Percentiles rank a stretch among this genome's conserved stretches.
These are phyloP conservation scores for Napeogenes inachia DNA, from an alignment of 2,888 invertebrate genomes.

Conservation along the genomic window DNA sequence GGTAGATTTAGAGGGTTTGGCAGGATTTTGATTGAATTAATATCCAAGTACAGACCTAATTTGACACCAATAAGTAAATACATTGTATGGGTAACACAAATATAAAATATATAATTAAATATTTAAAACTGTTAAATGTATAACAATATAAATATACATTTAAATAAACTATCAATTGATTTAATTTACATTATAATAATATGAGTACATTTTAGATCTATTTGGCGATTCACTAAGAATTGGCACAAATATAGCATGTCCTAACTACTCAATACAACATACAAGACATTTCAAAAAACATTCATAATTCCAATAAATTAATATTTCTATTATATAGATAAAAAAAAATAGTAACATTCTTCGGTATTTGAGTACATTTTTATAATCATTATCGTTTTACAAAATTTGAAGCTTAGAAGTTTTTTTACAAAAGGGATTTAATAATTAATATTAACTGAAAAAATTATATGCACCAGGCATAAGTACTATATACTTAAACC, in stretches of 20 bases:
- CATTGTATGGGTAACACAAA: conserved; percentile 44
- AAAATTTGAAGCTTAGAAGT: conserved; percentile 52
- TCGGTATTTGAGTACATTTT: conserved; percentile 18
- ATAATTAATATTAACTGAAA: conserved; percentile 42
- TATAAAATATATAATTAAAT: conserved; percentile 53
- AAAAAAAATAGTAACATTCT: conserved; percentile 33
- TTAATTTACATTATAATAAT: conserved; percentile 24
- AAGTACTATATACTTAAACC: background rate
- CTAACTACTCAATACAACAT: conserved; percentile 39
- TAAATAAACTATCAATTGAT: conserved; percentile 25
- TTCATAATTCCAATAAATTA: conserved; percentile 39
- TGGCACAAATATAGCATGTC: conserved; percentile 58
- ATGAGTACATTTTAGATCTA: conserved; percentile 30
- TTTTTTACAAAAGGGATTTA: conserved; percentile 52
- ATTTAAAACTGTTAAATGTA: conserved; percentile 32
- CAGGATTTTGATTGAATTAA: conserved; percentile 73
- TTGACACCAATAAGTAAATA: conserved; percentile 42
- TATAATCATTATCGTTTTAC: conserved; percentile 26
- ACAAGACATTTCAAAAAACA: conserved; percentile 38
- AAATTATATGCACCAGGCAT: conserved; percentile 50
- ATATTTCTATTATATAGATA: conserved; percentile 33
- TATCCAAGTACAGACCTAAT: conserved; percentile 53
- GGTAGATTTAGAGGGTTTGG: conserved; percentile 53
- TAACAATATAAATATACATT: conserved; percentile 38
- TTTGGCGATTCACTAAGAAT: conserved; percentile 59